Percentiles rank a stretch among this genome's conserved stretches.
phyloP scores from a whole-genome alignment of 2,797 vertebrate species.

The Sebastes aleutianus region DNA sequence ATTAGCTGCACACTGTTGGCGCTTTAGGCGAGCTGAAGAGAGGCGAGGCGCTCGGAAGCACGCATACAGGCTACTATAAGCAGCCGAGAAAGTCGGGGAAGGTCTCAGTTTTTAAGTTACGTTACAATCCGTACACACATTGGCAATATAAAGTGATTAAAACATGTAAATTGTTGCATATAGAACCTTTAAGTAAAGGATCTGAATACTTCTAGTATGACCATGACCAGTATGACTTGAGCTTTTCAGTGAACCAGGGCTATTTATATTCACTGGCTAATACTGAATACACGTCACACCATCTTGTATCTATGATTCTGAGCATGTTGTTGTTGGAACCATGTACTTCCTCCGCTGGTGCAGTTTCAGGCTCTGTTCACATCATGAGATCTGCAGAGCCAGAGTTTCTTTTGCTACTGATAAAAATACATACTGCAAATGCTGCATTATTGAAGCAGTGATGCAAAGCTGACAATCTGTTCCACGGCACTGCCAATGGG shows the following conservation, averaged over 20 bases:
- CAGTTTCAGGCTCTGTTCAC: conserved; percentile 16
- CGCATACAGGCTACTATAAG: too few relatives aligned
- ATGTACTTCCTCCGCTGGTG: conserved; percentile 5
- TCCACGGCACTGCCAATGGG: conserved; percentile 64
- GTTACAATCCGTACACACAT: too few relatives aligned
- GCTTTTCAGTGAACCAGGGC: background rate
- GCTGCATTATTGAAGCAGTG: conserved; percentile 53
- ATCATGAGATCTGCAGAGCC: conserved; percentile 39
- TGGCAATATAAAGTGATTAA: too few relatives aligned
- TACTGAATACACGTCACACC: background rate
- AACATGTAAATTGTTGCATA: too few relatives aligned
- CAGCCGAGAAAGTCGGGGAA: too few relatives aligned
- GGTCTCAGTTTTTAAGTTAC: too few relatives aligned
- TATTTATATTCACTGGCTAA: background rate
- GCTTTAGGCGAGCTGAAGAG: too few relatives aligned
- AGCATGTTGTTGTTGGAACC: background rate
- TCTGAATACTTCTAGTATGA: background rate
- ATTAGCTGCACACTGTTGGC: too few relatives aligned
- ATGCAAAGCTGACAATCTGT: conserved; percentile 74
- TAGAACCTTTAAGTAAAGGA: background rate
- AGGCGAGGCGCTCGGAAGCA: too few relatives aligned
- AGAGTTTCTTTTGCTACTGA: conserved; percentile 45
- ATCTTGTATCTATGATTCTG: background rate
- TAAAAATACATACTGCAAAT: conserved; percentile 69
- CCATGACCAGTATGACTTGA: background rate